phyloP scores from a whole-genome alignment of 1,140 invertebrate species.

The Trigoniulus corallinus region DNA sequence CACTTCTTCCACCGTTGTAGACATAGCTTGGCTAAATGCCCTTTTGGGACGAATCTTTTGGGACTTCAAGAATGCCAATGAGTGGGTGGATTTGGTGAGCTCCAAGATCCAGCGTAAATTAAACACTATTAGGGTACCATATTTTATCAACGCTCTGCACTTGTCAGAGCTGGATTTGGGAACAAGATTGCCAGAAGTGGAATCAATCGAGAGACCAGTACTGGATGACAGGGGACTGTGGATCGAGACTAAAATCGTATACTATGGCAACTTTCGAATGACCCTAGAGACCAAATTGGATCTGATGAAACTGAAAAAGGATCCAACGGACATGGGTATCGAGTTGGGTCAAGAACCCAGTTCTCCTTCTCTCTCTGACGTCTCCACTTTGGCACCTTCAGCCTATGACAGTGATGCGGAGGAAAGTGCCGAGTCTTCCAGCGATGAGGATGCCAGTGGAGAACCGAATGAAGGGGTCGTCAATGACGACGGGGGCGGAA shows the following conservation, averaged over 20 bases:
- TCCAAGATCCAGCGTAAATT: constrained; percentile 74
- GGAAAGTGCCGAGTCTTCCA: constrained; percentile 78
- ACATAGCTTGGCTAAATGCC: constrained; percentile 49
- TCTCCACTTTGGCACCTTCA: not conserved
- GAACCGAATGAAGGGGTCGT: constrained; percentile 14
- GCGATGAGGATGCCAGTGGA: constrained; percentile 47
- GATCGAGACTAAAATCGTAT: constrained; percentile 78
- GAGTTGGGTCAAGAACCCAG: not conserved
- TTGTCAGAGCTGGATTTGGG: constrained; percentile 62
- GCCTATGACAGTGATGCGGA: constrained; percentile 72
- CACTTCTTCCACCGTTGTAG: constrained; percentile 1
- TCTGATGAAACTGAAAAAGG: constrained; percentile 59
- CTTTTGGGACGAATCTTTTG: constrained; percentile 55
- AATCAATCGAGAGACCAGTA: constrained; percentile 49
- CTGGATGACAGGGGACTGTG: constrained; percentile 78
- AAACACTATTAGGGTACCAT: constrained; percentile 65
- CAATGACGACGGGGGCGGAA: constrained; percentile 7
- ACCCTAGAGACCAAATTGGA: constrained; percentile 92
- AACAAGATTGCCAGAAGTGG: constrained; percentile 53
- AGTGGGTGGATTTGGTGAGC: constrained; percentile 35
- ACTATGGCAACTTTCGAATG: constrained; percentile 71
- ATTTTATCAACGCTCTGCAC: constrained; percentile 68
- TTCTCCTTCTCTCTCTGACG: not conserved
- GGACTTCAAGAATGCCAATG: constrained; percentile 37
- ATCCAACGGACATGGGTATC: not conserved